Evolutionary conservation across 2,888 invertebrate species (phyloP), one percentile per base, ranked within the genome.

Genomic region (Coenonympha glycerion): DNA sequence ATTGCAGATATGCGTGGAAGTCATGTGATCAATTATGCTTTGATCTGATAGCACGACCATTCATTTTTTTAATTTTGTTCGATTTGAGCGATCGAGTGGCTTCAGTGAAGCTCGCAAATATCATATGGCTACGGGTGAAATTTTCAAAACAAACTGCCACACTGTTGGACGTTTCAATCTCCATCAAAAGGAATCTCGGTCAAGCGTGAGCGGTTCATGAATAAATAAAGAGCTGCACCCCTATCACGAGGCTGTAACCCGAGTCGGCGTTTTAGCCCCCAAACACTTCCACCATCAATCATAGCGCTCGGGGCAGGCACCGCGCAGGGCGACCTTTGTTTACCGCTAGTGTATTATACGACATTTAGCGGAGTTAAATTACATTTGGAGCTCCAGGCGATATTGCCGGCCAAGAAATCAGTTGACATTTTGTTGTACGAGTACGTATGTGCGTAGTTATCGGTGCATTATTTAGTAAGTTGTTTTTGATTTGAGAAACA

Each of bases 231-330:
- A 0, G 2, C n/a, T 8, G 6, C 5, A 37, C 21, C 13, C 15
- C 36, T 46, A 6, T 11, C 5, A 15, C 8, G 51, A 39, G 41
- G 54, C 4, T 9, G 71, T 67, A 65, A 68, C 63, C 54, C 42
- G 64, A 65, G 53, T 47, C 42, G 41, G 48, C 47, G 49, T 46
- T 56, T 57, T 47, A 40, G 59, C 61, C 58, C 60, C 61, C 59
- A 58, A 67, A 65, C 65, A 61, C 60, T 67, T 62, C 59, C 55
- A 39, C 55, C 66, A 70, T 71, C 71, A 64, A 71, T 71, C 69
- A 69, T 52, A 16, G 37, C 37, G 40, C 26, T 16, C 40, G 15
- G 26, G n/a, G 11, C 36, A 2, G 39, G 39, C 9, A 5, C 5
- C 6, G 11, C 22, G 5, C 15, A 9, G 39, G 15, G 3, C 9